These are phyloP conservation scores for Crossaster papposus DNA, from an alignment of 53 echinoderm and acorn worm species.

Conservation along the genomic window DNA sequence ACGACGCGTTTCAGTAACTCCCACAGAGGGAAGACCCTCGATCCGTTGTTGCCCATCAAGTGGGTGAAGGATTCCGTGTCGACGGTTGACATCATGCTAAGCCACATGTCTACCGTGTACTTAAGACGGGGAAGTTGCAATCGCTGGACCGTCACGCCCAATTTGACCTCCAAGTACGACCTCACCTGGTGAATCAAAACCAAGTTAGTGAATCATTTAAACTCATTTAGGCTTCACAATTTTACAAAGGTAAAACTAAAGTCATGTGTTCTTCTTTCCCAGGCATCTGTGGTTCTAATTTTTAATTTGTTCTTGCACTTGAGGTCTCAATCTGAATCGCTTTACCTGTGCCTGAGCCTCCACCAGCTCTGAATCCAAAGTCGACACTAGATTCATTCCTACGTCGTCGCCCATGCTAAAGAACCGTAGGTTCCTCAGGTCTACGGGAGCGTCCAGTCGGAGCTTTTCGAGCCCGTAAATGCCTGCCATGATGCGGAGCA, in stretches of 20 bases:
- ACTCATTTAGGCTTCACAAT: too few relatives aligned
- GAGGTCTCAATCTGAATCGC: neutral
- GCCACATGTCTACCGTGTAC: slow-evolving; percentile 84
- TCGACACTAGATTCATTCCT: slow-evolving; percentile 62
- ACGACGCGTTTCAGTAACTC: slow-evolving; percentile 80
- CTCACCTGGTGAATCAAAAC: slow-evolving; percentile 62
- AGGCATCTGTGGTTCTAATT: neutral
- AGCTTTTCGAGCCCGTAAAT: slow-evolving; percentile 78
- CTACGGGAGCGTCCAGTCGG: slow-evolving; percentile 73
- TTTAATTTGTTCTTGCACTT: neutral
- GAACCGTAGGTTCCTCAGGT: slow-evolving; percentile 72
- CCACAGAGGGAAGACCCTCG: slow-evolving; percentile 66
- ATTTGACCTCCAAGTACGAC: slow-evolving; percentile 75
- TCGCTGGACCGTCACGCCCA: slow-evolving; percentile 77
- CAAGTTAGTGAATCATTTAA: too few relatives aligned
- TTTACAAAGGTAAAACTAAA: too few relatives aligned
- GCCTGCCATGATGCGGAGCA: slow-evolving; percentile 90
- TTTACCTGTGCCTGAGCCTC: slow-evolving; percentile 79
- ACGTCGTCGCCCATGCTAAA: slow-evolving; percentile 89
- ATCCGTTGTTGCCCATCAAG: slow-evolving; percentile 80
- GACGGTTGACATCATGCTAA: slow-evolving; percentile 78
- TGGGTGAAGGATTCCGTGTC: slow-evolving; percentile 76
- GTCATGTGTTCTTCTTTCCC: too few relatives aligned
- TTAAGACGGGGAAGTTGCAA: slow-evolving; percentile 71
- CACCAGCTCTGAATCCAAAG: slow-evolving; percentile 80